Base-by-base conservation (phyloP, 2,888 invertebrate species). In the Frankliniella fusca region DNA sequence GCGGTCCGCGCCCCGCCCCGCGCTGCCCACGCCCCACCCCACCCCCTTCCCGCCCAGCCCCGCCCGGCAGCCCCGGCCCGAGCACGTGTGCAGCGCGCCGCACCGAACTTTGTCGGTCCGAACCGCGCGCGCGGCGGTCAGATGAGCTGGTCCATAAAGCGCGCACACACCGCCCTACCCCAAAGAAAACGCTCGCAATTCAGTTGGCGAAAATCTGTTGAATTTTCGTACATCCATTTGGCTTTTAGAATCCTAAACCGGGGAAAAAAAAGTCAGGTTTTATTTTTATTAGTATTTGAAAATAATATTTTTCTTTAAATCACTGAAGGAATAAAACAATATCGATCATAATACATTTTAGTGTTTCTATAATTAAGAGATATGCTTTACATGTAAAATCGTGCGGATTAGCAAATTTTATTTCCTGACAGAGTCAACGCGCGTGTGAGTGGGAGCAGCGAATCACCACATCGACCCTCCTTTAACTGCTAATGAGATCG, bases 401-500 rank as follows among this genome's bases (percentile, higher is more conserved):
- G n/a, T n/a, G n/a, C n/a, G n/a, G 12, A 15, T 54, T 18, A 7
- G 54, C 54, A 5, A 54, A 18, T 54, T 54, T 9, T 54, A 12
- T 18, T 54, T 54, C 8, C 54, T 12, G 8, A 18, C 54, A 54
- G 54, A 15, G 54, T 54, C 1, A 2, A 7, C 1, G 54, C 54
- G 18, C 54, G 54, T 54, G 54, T 54, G 54, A 9, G 54, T 15
- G 54, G 54, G 54, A 1, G 8, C 15, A 2, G 54, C 54, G 54
- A 18, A 12, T 12, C 54, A 10, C 20, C 70, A 27, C 7, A 9
- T 27, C 23, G 23, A 27, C 70, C 27, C 70, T 76, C 27, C 54
- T 76, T 76, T 76, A 76, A 76, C 70, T 76, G 70, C 70, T 23
- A 76, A 76, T 76, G 23, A 76, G 70, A 12, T 76, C 61, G 61